Evolutionary conservation across 2,888 invertebrate genomes (phyloP).

Genomic region (Colostygia pectinataria): DNA sequence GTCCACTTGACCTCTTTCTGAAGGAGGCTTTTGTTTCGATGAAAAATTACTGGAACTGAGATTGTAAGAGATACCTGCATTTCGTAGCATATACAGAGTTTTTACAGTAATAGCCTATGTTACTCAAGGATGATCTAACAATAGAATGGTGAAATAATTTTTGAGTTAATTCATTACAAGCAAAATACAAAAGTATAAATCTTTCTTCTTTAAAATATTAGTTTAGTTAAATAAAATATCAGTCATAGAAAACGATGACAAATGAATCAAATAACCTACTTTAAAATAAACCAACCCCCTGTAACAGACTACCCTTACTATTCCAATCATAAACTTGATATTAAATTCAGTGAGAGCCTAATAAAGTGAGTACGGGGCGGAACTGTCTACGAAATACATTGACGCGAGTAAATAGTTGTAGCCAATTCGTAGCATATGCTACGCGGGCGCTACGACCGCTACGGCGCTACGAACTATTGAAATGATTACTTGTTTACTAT

Average conservation of each 20-base stretch:
- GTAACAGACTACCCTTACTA: neutral
- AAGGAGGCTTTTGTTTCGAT: constrained; percentile 73
- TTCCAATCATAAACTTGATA: constrained; percentile 12
- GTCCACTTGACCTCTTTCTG: constrained; percentile 66
- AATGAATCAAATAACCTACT: too few relatives aligned
- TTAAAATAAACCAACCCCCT: constrained; percentile 6
- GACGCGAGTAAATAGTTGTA: constrained; percentile 15
- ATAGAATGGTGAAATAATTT: too few relatives aligned
- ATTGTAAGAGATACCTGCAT: constrained; percentile 38
- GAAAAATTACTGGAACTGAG: constrained; percentile 64
- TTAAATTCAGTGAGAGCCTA: constrained; percentile 15
- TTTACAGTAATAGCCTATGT: too few relatives aligned
- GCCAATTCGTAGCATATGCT: constrained; percentile 49
- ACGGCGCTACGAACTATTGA: constrained; percentile 15
- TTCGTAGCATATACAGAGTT: too few relatives aligned
- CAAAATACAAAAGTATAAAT: too few relatives aligned
- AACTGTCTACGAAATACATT: constrained; percentile 12
- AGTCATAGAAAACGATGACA: too few relatives aligned
- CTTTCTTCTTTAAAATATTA: too few relatives aligned
- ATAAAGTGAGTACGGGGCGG: constrained; percentile 6
- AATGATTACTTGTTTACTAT: neutral
- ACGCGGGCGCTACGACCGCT: constrained; percentile 44
- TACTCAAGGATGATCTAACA: too few relatives aligned
- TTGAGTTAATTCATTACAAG: too few relatives aligned
- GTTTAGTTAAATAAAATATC: too few relatives aligned